A percentile compares a stretch with the other conserved stretches of the same genome.
These are phyloP conservation scores for Diarsia brunnea DNA, from an alignment of 2,888 invertebrate genomes.

Conservation along the genomic window DNA sequence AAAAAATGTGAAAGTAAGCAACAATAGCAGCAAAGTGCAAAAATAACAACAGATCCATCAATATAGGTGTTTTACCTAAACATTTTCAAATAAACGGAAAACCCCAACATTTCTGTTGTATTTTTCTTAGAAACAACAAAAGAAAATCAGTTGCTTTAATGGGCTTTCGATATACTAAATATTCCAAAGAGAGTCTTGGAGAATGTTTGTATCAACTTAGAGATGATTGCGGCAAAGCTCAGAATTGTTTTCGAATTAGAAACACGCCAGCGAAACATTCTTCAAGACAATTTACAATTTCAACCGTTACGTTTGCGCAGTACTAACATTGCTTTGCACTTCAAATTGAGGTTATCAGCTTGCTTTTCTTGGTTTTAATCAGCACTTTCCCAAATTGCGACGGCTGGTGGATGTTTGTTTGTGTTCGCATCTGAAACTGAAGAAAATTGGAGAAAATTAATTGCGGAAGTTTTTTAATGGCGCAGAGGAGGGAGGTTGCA, in stretches of 20 bases:
- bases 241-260: slow-evolving; percentile 55
- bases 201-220: slow-evolving; percentile 38
- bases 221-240: slow-evolving; percentile 27
- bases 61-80: background rate
- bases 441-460: slow-evolving; percentile 22
- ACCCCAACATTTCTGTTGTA: background rate
- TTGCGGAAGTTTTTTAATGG: slow-evolving; percentile 9
- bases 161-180: slow-evolving; percentile 44
- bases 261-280: slow-evolving; percentile 37
- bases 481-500: background rate
- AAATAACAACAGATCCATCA: background rate
- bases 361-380: slow-evolving; percentile 27
- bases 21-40: background rate
- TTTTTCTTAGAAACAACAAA: slow-evolving; percentile 21
- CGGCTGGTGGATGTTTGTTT: slow-evolving; percentile 18
- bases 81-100: slow-evolving; percentile 6
- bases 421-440: slow-evolving; percentile 15
- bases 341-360: slow-evolving; percentile 30
- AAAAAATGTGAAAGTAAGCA: background rate
- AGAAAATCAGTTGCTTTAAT: slow-evolving; percentile 28
- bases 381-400: slow-evolving; percentile 23
- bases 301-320: slow-evolving; percentile 31
- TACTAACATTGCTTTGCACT: slow-evolving; percentile 34
- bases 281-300: slow-evolving; percentile 45
- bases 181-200: slow-evolving; percentile 13